Evolutionary conservation across 2,113 vertebrate genomes (phyloP).

Genomic region (Peucedramus taeniatus): DNA sequence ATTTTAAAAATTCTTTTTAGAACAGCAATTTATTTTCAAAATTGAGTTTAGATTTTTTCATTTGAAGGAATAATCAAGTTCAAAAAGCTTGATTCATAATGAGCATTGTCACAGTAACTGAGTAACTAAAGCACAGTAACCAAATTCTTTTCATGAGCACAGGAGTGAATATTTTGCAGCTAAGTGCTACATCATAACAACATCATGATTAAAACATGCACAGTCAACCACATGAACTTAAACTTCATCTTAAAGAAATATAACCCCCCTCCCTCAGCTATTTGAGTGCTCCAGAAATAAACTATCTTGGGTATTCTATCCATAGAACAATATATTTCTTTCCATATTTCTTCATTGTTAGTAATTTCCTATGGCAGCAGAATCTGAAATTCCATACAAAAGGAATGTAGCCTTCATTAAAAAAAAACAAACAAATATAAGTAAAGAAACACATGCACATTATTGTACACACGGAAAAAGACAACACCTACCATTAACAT

Average conservation of each 20-base stretch:
- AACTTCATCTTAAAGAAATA: neutral
- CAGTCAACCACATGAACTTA: neutral
- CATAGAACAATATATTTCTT: neutral
- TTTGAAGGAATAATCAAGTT: neutral
- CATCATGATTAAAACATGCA: neutral
- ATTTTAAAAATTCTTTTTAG: neutral
- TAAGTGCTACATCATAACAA: neutral
- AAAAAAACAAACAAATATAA: neutral
- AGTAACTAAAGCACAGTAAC: neutral
- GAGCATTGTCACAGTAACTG: neutral
- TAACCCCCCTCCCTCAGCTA: neutral
- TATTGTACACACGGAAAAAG: neutral
- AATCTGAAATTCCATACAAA: neutral
- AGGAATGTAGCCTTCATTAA: neutral
- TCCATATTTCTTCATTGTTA: neutral
- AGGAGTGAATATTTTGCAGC: neutral
- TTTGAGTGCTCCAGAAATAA: neutral
- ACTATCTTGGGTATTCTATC: neutral
- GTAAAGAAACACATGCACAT: neutral
- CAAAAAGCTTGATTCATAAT: neutral
- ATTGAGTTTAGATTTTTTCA: neutral
- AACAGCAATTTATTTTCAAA: neutral
- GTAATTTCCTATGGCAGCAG: neutral
- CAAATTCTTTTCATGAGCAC: neutral
- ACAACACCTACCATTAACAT: neutral